A percentile compares a stretch with the other conserved stretches of the same genome.
Conservation (phyloP, 2,888 invertebrate species). For the Drosophila mulleri region DNA sequence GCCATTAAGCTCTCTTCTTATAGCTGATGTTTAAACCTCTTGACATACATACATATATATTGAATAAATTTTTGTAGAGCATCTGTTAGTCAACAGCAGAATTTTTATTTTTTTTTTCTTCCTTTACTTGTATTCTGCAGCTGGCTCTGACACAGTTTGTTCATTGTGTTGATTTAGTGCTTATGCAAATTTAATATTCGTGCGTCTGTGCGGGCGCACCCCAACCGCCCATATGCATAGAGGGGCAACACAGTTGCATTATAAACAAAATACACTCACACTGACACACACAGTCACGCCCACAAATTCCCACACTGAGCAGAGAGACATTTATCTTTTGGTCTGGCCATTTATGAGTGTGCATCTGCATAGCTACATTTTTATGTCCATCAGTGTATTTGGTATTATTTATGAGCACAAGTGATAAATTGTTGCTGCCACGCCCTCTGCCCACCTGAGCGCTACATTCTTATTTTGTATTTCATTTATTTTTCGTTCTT, state of each 20-base stretch:
- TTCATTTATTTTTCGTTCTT: not conserved
- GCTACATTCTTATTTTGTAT: not conserved
- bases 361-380: conserved; percentile 50
- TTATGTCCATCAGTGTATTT: conserved; percentile 60
- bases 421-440: conserved; percentile 64
- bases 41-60: not conserved
- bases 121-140: conserved; percentile 14
- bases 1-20: not conserved
- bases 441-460: conserved; percentile 9
- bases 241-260: conserved; percentile 76
- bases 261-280: conserved; percentile 48
- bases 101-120: not conserved
- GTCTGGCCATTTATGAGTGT: conserved; percentile 43
- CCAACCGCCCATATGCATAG: conserved; percentile 61
- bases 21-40: not conserved
- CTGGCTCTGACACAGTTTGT: conserved; percentile 40
- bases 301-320: conserved; percentile 3
- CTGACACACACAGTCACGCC: conserved; percentile 1
- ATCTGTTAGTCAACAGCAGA: conserved; percentile 19
- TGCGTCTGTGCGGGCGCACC: conserved; percentile 40
- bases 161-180: conserved; percentile 79
- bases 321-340: conserved; percentile 62
- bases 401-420: conserved; percentile 65
- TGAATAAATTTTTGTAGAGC: conserved; percentile 9
- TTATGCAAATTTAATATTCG: conserved; percentile 79